Base-by-base conservation (phyloP, 2,113 vertebrate species). In the Coryphaenoides rupestris region DNA sequence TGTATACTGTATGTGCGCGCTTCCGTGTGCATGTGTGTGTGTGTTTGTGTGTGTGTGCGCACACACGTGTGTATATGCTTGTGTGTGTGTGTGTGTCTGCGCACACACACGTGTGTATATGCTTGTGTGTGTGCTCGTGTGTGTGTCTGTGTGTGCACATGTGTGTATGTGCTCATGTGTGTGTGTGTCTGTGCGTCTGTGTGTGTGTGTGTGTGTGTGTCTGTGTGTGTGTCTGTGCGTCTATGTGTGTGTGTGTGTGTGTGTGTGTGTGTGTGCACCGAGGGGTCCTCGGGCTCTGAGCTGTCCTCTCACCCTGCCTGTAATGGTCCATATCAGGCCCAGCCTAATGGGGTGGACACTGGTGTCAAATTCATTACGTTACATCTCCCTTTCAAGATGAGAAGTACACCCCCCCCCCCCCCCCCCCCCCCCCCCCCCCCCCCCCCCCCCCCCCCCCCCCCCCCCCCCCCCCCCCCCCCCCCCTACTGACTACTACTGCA, bases 361-460 rank as follows among this genome's bases (percentile, higher is more conserved):
- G 64, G 86, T 89, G 87, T 87, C 84, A 88, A 85, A 84, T 90
- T 88, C 85, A 89, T 91, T 90, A 88, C 76, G 80, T 90, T 90
- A 83, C 86, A 84, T 89, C 84, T 86, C 81, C 82, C 73, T 72
- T 45, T 82, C 86, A 81, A 84, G 86, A 87, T 86, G 82, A 84
- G 68, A 81, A 77, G 79, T 83, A 45, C 76, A 84, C 77, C 19
- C 66, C 60, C 70, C 58, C 60, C 55, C 65, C 68, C 60, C 63
- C 74, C 67, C 66, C 70, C 33, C 70, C 54, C 76, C 68, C 7
- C 68, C 24, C 58, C 14, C 19, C 16, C 45, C 60, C 6, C 26
- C 49, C 26, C 13, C 66, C 73, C 21, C 4, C 19, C 57, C 55
- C 21, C 15, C 53, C 40, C 16, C 23, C 60, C 45, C 12, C 12